Conservation (phyloP, 2,113 vertebrate species). For the Leptodactylus fuscus region DNA sequence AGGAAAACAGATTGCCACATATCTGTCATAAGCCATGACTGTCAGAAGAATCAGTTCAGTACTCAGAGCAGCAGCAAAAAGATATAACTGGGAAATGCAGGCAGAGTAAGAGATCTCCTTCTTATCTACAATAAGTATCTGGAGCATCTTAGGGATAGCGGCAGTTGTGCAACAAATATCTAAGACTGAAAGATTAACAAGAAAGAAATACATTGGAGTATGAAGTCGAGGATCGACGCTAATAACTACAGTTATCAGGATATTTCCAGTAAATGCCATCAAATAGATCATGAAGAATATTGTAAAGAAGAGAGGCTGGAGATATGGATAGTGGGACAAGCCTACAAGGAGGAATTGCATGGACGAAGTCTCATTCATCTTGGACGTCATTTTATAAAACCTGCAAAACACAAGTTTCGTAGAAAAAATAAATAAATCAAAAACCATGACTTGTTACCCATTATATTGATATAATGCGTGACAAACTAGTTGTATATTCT, state of each 20-base stretch:
- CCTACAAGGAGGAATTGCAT: constrained; percentile 38
- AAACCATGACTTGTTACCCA: too few species aligned
- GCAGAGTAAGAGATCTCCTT: constrained; percentile 40
- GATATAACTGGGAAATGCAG: constrained; percentile 42
- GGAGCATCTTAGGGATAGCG: constrained; percentile 63
- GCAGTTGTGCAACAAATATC: constrained; percentile 62
- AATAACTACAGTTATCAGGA: constrained; percentile 58
- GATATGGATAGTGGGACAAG: constrained; percentile 43
- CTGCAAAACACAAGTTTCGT: constrained; percentile 42
- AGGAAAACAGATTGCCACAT: constrained; percentile 52
- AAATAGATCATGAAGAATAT: constrained; percentile 59
- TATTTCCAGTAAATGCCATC: constrained; percentile 51
- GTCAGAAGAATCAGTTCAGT: constrained; percentile 40
- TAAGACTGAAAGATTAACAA: constrained; percentile 61
- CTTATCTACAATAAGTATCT: constrained; percentile 28
- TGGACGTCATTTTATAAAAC: background rate
- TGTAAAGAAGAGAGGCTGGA: constrained; percentile 34
- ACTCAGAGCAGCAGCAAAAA: background rate
- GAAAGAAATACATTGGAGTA: constrained; percentile 64
- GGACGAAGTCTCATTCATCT: constrained; percentile 36
- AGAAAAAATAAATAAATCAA: too few species aligned
- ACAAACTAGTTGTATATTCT: too few species aligned
- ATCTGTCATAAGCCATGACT: constrained; percentile 51
- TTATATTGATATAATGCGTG: too few species aligned
- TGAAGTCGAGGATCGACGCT: constrained; percentile 42